Base-by-base conservation (phyloP, 2,888 invertebrate species). In the Tipula vernalis region DNA sequence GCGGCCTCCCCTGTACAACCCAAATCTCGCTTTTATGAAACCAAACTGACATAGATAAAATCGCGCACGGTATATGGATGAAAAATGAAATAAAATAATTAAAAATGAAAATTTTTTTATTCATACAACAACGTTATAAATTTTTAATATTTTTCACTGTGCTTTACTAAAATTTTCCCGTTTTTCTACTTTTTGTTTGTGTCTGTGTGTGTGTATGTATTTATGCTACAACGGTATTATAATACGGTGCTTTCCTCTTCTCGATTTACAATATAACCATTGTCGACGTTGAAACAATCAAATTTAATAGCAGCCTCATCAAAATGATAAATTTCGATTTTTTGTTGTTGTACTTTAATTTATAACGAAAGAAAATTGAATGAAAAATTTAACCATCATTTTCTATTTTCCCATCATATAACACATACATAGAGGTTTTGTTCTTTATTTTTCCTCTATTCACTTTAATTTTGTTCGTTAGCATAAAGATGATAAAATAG, bases 41-140 rank as follows among this genome's bases (percentile, higher is more conserved):
- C 28, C 28, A 18, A 57, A 71, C 71, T 71, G 71, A 71, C 71
- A 71, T 71, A 71, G 71, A 71, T 71, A 71, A 71, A 71, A 71
- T 71, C 71, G 18, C 71, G 28, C 71, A 28, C 28, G 28, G 28
- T 28, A 28, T 71, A 28, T 71, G 71, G 71, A 71, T 71, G 71
- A 71, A 71, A 71, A 71, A 71, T 71, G 71, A 71, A 71, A 71
- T 71, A 71, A 71, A 71, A 71, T 71, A 71, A 71, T 71, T 71
- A 71, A 71, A 71, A 71, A 71, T 71, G 71, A 71, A 71, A 71
- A 71, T 71, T 71, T 71, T 71, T 71, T 71, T 28, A 28, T 28
- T 28, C 71, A 71, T 71, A 28, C 71, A 71, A 71, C 71, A 71
- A 57, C 57, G 57, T 71, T 71, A 71, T 71, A 71, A 71, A 71